phyloP scores from a whole-genome alignment of 2,113 vertebrate genomes.

The Syngnathoides biaculeatus region DNA sequence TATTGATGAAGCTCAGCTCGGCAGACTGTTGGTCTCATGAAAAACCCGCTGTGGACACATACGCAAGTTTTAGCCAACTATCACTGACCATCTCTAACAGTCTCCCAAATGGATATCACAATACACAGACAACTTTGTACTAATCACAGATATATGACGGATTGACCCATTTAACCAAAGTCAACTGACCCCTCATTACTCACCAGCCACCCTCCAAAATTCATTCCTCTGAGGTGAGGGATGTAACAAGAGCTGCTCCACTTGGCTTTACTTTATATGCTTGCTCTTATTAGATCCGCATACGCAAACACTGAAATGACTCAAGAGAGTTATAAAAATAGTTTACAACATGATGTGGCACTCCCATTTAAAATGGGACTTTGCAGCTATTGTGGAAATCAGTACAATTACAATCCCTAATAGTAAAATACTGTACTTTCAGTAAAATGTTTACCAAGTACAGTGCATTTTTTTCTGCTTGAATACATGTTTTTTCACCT shows the following conservation, averaged over 20 bases:
- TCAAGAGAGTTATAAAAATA: slow-evolving; percentile 8
- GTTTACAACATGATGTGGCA: neutral
- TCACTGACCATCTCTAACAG: neutral
- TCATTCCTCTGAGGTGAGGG: slow-evolving; percentile 56
- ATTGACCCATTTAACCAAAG: slow-evolving; percentile 8
- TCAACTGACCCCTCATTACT: slow-evolving; percentile 3
- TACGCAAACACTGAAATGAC: slow-evolving; percentile 14
- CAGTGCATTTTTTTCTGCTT: too few species aligned
- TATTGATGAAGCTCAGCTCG: neutral
- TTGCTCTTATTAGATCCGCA: slow-evolving; percentile 49
- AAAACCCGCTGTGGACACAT: too few species aligned
- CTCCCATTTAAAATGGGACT: neutral
- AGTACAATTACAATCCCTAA: too few species aligned
- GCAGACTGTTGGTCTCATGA: neutral
- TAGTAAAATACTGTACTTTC: too few species aligned
- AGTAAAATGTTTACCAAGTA: too few species aligned
- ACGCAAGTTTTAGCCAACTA: neutral
- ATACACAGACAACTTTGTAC: slow-evolving; percentile 4
- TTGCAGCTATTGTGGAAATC: too few species aligned
- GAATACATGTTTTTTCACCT: too few species aligned
- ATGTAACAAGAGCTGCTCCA: slow-evolving; percentile 53
- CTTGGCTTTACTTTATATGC: neutral
- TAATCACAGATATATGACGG: neutral
- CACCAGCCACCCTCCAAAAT: slow-evolving; percentile 19
- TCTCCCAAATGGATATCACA: neutral